phyloP scores from a whole-genome alignment of 1,140 invertebrate species.

The Oscheius sp. region DNA sequence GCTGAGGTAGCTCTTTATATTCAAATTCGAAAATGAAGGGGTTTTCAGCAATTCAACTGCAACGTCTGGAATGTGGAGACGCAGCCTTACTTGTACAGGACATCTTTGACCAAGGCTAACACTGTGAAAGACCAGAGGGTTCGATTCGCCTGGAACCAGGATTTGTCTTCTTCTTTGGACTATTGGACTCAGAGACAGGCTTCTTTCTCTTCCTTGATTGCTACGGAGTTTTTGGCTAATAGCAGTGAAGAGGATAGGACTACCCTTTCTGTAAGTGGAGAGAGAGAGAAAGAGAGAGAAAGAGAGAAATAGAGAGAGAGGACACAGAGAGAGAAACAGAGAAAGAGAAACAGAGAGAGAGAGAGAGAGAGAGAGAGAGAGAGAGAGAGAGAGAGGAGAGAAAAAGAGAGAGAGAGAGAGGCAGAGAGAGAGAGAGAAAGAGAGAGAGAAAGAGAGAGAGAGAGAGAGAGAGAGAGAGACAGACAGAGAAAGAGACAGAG shows the following conservation, averaged over 20 bases:
- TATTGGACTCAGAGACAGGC: constrained; percentile 46
- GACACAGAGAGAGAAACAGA: too few relatives aligned
- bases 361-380: too few relatives aligned
- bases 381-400: too few relatives aligned
- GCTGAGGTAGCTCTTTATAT: constrained; percentile 46
- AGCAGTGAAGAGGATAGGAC: constrained; percentile 24
- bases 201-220: constrained; percentile 46
- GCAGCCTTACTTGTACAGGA: constrained; percentile 50
- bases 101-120: constrained; percentile 54
- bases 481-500: neutral
- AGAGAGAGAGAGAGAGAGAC: neutral
- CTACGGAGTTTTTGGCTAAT: constrained; percentile 47
- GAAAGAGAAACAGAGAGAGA: too few relatives aligned
- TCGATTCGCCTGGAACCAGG: constrained; percentile 35
- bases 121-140: constrained; percentile 41
- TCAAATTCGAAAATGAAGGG: neutral
- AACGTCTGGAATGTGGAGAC: constrained; percentile 56
- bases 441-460: neutral
- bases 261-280: neutral
- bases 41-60: constrained; percentile 36
- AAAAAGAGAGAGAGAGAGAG: too few relatives aligned
- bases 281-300: too few relatives aligned
- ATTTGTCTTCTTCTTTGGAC: constrained; percentile 34
- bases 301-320: too few relatives aligned
- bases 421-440: too few relatives aligned